These are phyloP conservation scores for Python bivittatus DNA, from an alignment of 2,113 vertebrate genomes.

Conservation along the genomic window DNA sequence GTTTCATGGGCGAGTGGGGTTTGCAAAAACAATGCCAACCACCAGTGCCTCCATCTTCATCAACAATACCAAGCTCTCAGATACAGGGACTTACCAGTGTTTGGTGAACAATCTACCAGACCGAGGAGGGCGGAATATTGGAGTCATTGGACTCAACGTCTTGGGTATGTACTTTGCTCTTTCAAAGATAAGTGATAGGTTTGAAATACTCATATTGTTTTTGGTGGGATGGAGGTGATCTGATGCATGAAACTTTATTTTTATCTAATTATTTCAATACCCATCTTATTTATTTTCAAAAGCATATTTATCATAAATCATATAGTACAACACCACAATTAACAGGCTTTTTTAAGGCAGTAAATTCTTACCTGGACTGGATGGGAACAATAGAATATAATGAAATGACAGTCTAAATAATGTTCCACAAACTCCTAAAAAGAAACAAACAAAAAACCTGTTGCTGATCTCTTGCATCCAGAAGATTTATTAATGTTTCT, in stretches of 20 bases:
- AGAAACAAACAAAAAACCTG: background rate
- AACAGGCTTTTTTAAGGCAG: background rate
- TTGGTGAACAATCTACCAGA: conserved; percentile 98
- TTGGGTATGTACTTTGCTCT: conserved; percentile 80
- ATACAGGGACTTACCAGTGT: conserved; percentile 99
- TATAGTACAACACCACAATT: background rate
- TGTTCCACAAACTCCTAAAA: background rate
- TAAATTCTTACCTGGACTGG: background rate
- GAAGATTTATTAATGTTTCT: background rate
- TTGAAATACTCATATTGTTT: no score
- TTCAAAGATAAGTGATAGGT: background rate
- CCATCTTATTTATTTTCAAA: background rate
- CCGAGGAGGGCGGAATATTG: conserved; percentile 92
- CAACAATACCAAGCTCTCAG: conserved; percentile 96
- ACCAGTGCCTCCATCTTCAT: conserved; percentile 99
- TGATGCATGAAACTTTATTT: background rate
- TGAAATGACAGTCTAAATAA: background rate
- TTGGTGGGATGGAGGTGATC: background rate
- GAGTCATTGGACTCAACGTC: conserved; percentile 94
- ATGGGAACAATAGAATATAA: background rate
- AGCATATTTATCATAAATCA: background rate
- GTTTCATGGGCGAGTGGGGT: conserved; percentile 92
- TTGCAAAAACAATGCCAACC: conserved; percentile 94
- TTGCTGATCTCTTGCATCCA: background rate
- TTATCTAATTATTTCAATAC: no score